Evolutionary conservation across 2,888 invertebrate species (phyloP).

Genomic region (Ochropleura leucogaster): DNA sequence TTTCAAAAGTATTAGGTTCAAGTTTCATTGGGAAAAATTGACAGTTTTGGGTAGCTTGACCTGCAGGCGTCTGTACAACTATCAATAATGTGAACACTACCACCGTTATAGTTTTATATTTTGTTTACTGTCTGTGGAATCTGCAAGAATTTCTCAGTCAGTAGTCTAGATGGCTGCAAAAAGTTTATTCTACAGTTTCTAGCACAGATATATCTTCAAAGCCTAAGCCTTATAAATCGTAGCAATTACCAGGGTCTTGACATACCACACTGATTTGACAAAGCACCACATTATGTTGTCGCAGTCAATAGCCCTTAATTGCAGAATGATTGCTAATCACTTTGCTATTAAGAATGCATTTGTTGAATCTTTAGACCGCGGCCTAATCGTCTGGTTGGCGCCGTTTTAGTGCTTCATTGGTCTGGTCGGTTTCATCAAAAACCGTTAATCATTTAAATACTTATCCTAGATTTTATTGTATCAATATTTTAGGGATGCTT

Average conservation of each 20-base stretch:
- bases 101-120: not conserved
- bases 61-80: too few relatives aligned
- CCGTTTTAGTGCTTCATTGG: not conserved
- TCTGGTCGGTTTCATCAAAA: not conserved
- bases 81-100: too few relatives aligned
- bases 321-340: constrained; percentile 52
- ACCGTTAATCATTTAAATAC: not conserved
- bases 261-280: constrained; percentile 46
- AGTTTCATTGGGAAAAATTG: too few relatives aligned
- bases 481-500: not conserved
- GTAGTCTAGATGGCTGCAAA: not conserved
- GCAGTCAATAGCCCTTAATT: constrained; percentile 40
- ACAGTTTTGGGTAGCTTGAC: too few relatives aligned
- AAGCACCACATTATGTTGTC: constrained; percentile 51
- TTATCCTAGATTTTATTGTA: not conserved
- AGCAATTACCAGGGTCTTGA: constrained; percentile 37
- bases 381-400: constrained; percentile 35
- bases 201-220: constrained; percentile 6
- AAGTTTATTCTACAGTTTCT: not conserved
- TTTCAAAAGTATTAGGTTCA: too few relatives aligned
- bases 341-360: constrained; percentile 49
- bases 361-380: constrained; percentile 17
- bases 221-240: constrained; percentile 32
- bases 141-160: not conserved
- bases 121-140: not conserved